Evolutionary conservation across 2,888 invertebrate species (phyloP).

Genomic region (Leucania comma): DNA sequence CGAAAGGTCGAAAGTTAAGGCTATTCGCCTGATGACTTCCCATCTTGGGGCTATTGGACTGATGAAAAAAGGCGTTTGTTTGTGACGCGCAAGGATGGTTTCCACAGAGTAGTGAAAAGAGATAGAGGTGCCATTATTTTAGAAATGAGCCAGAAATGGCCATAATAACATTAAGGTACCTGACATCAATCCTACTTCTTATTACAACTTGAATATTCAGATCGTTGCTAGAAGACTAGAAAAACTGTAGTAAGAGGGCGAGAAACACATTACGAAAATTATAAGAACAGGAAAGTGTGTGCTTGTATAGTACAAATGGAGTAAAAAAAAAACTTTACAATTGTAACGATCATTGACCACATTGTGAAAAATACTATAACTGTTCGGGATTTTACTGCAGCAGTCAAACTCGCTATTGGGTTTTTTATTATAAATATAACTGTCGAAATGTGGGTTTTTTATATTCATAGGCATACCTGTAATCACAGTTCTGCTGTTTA

Average conservation of each 20-base stretch:
- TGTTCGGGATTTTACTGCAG: neutral
- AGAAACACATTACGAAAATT: neutral
- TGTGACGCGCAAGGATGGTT: constrained; percentile 30
- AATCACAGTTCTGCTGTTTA: neutral
- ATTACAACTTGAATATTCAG: too few species aligned
- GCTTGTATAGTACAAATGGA: neutral
- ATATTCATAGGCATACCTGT: neutral
- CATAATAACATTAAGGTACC: too few species aligned
- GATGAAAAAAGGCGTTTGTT: constrained; percentile 58
- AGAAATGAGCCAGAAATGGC: neutral
- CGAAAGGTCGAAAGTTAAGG: constrained; percentile 33
- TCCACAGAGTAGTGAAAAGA: constrained; percentile 11
- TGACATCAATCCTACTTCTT: too few species aligned
- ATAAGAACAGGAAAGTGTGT: neutral
- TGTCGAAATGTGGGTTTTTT: neutral
- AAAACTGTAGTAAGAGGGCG: too few species aligned
- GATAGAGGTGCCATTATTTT: constrained; percentile 2
- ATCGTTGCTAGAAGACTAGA: too few species aligned
- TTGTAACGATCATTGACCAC: neutral
- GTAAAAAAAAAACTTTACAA: neutral
- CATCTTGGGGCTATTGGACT: constrained; percentile 45
- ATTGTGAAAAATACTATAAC: neutral
- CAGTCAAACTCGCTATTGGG: neutral
- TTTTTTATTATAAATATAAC: constrained; percentile 3
- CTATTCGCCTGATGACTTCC: constrained; percentile 52